These are phyloP conservation scores for Plotosus lineatus DNA, from an alignment of 2,113 vertebrate genomes.

Conservation along the genomic window DNA sequence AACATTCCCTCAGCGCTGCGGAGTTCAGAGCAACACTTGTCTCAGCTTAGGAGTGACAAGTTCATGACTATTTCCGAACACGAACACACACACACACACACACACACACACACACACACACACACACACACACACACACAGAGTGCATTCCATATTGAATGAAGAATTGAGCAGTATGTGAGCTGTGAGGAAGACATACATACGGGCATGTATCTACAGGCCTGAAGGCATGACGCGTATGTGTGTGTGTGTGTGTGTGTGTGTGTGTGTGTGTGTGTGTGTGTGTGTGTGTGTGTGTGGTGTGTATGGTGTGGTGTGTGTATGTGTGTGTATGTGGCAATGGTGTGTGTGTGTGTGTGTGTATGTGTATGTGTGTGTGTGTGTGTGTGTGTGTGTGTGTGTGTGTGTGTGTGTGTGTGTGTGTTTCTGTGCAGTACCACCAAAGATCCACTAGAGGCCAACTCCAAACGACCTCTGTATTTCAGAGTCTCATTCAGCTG, in stretches of 20 bases:
- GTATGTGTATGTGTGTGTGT: too few species aligned
- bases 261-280: neutral
- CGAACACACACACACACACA: neutral
- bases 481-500: too few species aligned
- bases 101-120: constrained; percentile 14
- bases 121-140: constrained; percentile 2
- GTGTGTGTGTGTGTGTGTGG: neutral
- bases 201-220: constrained; percentile 47
- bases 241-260: constrained; percentile 6
- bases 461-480: too few species aligned
- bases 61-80: constrained; percentile 44
- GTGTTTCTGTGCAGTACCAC: too few species aligned
- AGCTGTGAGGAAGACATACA: constrained; percentile 29
- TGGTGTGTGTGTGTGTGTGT: too few species aligned
- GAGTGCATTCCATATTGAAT: constrained; percentile 47
- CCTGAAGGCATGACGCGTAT: constrained; percentile 33
- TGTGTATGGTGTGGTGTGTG: too few species aligned
- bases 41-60: constrained; percentile 45
- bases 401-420: too few species aligned
- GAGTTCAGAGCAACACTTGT: constrained; percentile 53
- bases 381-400: too few species aligned
- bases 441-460: too few species aligned
- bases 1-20: constrained; percentile 64
- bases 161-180: constrained; percentile 22
- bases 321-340: too few species aligned